Base-by-base conservation (phyloP, 2,888 invertebrate species). In the Eristalis pertinax region DNA sequence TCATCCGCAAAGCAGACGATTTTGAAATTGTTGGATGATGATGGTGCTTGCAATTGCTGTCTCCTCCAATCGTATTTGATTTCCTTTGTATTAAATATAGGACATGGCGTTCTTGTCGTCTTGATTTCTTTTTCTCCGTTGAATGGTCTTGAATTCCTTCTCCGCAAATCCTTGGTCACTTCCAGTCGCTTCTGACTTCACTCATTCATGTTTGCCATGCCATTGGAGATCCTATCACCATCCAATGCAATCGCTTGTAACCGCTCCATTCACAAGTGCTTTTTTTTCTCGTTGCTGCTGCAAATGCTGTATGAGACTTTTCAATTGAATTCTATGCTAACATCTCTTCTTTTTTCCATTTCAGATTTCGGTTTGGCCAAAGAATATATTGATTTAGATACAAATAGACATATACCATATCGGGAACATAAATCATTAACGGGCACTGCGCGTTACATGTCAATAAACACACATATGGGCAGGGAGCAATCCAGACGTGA, bases 331-430 rank as follows among this genome's bases (percentile, higher is more conserved):
- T 13, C 29, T 29, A 72, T 50, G 5, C 50, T n/a, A 62, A 5
- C 26, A 75, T 68, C 24, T 32, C 19, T 32, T 43, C 67, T 75
- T 24, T n/a, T 19, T 82, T 56, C 76, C 64, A 62, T 90, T 94
- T 93, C 94, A 96, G 99, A 99, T 96, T 99, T 99, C 95, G 99
- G 99, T 94, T 96, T 99, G 95, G 99, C 99, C 94, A 99, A 99
- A 96, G 99, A 99, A 96, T 99, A 99, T 95, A 99, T 99, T 95
- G 99, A 99, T 95, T 97, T 99, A 95, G 99, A 99, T 96, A 98
- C 98, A 94, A 98, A 98, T 95, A 98, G 99, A 95, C 99, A 99
- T 95, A 99, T 99, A 95, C 99, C 99, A 92, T 99, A 99, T 95
- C 97, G 99, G 96, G 99, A 99, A 95, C 99, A 99, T 95, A 99